Percentiles rank a stretch among this genome's conserved stretches.
Evolutionary conservation across 2,797 vertebrate genomes (phyloP).

Genomic region (Bradypus variegatus): DNA sequence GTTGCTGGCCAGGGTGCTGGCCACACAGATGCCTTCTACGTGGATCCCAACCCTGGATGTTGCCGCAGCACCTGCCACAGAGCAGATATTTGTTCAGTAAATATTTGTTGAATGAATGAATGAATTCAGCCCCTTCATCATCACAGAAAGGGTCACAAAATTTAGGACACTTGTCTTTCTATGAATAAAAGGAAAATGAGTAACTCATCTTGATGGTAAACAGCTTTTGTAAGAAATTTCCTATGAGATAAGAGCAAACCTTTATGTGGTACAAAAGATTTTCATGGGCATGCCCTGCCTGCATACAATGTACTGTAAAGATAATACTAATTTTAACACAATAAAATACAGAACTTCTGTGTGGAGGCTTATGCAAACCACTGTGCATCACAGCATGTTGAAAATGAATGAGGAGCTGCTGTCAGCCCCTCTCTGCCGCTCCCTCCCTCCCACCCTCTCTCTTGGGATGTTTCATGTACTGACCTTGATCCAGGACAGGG

Average conservation of each 20-base stretch:
- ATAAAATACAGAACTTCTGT: background rate
- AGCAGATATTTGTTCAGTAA: slow-evolving; percentile 43
- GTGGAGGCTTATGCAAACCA: background rate
- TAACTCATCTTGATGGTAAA: slow-evolving; percentile 22
- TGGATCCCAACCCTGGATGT: background rate
- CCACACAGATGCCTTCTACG: background rate
- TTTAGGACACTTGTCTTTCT: slow-evolving; percentile 35
- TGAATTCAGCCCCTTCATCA: slow-evolving; percentile 21
- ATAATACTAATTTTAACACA: background rate
- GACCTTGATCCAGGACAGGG: background rate
- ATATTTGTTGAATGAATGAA: slow-evolving; percentile 11
- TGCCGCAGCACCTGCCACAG: slow-evolving; percentile 40
- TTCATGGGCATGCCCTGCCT: background rate
- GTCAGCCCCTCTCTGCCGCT: too few species aligned
- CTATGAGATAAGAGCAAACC: background rate
- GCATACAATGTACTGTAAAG: background rate
- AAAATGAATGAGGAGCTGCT: background rate
- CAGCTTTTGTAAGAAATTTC: slow-evolving; percentile 25
- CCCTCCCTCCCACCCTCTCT: background rate
- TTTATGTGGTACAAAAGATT: background rate
- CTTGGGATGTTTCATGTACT: background rate
- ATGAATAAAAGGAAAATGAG: slow-evolving; percentile 22
- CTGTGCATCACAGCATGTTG: rapidly evolving
- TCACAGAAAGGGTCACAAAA: slow-evolving; percentile 31
- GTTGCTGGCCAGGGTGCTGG: background rate